phyloP scores from a whole-genome alignment of 2,113 vertebrate genomes.

The Pipra filicauda region DNA sequence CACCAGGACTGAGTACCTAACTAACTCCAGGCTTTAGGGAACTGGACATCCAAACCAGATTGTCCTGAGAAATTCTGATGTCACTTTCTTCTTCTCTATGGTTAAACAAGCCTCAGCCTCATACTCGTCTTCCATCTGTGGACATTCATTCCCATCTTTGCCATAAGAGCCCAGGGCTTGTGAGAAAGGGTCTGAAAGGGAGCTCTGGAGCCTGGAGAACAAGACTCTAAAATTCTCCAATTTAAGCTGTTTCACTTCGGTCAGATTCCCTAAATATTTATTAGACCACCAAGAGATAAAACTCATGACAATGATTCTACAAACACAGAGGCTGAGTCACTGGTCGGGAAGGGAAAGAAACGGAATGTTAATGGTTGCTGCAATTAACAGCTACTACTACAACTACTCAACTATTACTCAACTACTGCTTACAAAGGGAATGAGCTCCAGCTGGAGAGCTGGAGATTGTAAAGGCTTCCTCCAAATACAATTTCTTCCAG shows the following conservation, averaged over 20 bases:
- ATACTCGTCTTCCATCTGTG: not conserved
- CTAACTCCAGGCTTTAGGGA: not conserved
- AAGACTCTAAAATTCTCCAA: not conserved
- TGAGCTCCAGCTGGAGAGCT: not conserved
- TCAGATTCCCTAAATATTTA: not conserved
- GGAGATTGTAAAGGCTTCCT: not conserved
- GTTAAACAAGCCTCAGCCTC: not conserved
- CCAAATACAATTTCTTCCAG: not conserved
- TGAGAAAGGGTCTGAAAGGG: not conserved
- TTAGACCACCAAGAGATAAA: not conserved
- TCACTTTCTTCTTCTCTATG: not conserved
- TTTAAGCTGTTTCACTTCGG: not conserved
- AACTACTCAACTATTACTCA: not conserved
- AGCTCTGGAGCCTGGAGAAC: not conserved
- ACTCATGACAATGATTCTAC: not conserved
- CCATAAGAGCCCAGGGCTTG: not conserved
- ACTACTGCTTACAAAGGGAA: not conserved
- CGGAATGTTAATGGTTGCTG: not conserved
- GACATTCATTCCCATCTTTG: not conserved
- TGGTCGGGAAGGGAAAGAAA: not conserved
- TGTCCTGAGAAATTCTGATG: not conserved
- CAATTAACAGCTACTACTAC: not conserved
- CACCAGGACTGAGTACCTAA: not conserved
- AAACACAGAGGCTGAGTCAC: not conserved
- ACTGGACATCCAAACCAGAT: not conserved